Conservation (phyloP, 2,113 vertebrate species). For the Ctenomys sociabilis region DNA sequence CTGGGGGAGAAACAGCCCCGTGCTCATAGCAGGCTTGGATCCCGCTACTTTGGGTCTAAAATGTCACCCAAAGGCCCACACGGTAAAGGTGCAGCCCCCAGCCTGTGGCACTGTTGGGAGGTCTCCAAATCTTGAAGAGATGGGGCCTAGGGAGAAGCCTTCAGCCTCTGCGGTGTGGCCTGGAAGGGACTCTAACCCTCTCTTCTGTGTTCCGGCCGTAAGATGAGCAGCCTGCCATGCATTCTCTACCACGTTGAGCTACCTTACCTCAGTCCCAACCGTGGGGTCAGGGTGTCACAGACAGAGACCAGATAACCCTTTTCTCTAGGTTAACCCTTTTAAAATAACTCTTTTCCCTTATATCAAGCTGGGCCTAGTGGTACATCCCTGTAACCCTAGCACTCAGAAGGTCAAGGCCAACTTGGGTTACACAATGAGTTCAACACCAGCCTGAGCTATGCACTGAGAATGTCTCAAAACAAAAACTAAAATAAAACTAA, state of each 20-base stretch:
- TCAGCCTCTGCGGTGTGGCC: background rate
- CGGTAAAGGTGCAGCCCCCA: background rate
- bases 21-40: background rate
- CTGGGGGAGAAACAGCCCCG: background rate
- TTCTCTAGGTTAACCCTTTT: background rate
- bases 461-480: background rate
- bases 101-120: background rate
- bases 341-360: background rate
- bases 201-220: background rate
- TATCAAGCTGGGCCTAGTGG: background rate
- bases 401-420: background rate
- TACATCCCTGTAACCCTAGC: background rate
- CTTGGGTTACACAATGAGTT: background rate
- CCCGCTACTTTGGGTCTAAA: background rate
- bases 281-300: background rate
- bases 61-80: background rate
- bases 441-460: background rate
- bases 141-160: no score
- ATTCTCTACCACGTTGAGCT: background rate
- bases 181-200: background rate
- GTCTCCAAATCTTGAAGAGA: background rate
- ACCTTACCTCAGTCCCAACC: background rate
- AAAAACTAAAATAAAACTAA: background rate
- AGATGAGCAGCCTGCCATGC: background rate
- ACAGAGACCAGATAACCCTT: background rate